Base-by-base conservation (phyloP, 2,888 invertebrate genomes). In the Dyspetes luteomarginatus region DNA sequence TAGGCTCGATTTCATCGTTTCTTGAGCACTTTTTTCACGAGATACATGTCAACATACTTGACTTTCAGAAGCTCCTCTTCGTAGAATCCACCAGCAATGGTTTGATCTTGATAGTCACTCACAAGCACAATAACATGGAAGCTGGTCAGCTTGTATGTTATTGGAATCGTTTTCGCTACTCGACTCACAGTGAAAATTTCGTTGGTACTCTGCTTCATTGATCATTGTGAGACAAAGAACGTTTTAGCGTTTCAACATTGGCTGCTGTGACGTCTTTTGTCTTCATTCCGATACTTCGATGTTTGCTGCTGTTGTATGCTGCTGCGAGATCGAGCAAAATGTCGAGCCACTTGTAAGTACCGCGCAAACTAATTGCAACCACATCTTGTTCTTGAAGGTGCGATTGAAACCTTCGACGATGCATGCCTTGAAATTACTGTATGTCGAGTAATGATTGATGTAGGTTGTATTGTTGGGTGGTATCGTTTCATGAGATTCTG, bases 271-370 rank as follows among this genome's bases (percentile, higher is more conserved):
- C 90, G 69, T 90, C 85, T 45, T 36, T 75, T 2, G 90, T 89
- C 71, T 83, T 85, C 86, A 90, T 89, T 68, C 83, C 84, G 68
- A 90, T 90, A 41, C 89, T 91, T 28, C 86, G 80, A 87, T 91
- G 90, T 79, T 86, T 87, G n/a, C 75, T 84, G 68, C 86, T 73
- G 80, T 91, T 91, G 78, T 91, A 91, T 41, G 43, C 24, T 5
- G 55, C 24, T 4, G 80, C 52, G 43, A 74, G 69, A 30, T 78
- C 50, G 5, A 65, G 55, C 55, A 85, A 56, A 65, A 83, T 78
- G 26, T 80, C 62, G 19, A 81, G 9, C 83, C 83, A 85, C 52
- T 81, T 79, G 62, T 85, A 84, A 12, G n/a, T 81, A 4, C 72
- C 79, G 4, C 67, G 78, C 17, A 82, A 36, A 55, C 79, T 80